phyloP scores from a whole-genome alignment of 2,797 vertebrate species.

The Limnodromus scolopaceus region DNA sequence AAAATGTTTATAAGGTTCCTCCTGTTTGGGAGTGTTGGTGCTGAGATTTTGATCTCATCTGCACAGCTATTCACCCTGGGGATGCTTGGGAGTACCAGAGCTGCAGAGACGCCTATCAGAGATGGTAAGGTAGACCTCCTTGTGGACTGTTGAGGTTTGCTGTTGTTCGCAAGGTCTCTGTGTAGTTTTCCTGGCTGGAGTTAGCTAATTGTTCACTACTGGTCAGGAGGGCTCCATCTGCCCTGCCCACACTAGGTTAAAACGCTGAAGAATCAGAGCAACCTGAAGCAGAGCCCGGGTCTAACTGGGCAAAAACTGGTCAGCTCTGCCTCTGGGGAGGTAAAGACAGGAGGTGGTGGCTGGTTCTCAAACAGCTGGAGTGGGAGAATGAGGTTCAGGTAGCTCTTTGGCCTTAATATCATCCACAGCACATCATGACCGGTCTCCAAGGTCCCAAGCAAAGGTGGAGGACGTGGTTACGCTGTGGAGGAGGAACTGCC shows the following conservation, averaged over 20 bases:
- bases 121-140: neutral
- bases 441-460: neutral
- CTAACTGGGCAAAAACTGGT: rapidly evolving
- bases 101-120: neutral
- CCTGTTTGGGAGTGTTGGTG: neutral
- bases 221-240: neutral
- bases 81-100: neutral
- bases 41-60: neutral
- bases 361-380: neutral
- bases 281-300: neutral
- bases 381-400: neutral
- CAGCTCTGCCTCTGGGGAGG: neutral
- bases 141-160: neutral
- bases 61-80: neutral
- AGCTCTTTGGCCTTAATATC: neutral
- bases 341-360: neutral
- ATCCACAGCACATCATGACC: rapidly evolving
- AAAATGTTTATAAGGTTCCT: neutral
- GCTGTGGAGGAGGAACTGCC: neutral
- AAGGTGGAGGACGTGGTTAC: neutral
- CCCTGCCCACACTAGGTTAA: neutral
- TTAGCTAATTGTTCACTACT: neutral
- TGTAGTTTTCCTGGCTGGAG: neutral
- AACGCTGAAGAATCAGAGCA: neutral
- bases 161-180: neutral